Evolutionary conservation across 1,140 invertebrate genomes (phyloP).

Genomic region (Helicoverpa armigera): DNA sequence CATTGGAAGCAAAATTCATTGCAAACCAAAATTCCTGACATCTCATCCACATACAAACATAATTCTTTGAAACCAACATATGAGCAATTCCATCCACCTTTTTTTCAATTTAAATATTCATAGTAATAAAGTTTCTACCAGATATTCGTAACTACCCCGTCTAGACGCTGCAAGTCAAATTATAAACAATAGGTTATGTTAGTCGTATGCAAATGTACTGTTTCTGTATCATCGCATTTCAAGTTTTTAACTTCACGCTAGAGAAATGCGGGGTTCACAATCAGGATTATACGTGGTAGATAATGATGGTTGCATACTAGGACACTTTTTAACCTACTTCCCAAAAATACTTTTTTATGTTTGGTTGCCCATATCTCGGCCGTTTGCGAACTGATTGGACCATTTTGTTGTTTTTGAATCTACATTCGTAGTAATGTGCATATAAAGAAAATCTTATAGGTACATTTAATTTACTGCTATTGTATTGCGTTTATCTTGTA

Average conservation of each 20-base stretch:
- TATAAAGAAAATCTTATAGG: too few relatives aligned
- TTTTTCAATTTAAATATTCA: not conserved
- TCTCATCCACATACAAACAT: not conserved
- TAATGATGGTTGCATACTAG: not conserved
- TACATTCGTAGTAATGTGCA: too few relatives aligned
- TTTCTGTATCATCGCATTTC: slow-evolving; percentile 3
- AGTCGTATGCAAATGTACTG: slow-evolving; percentile 18
- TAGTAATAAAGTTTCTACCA: slow-evolving; percentile 7
- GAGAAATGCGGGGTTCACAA: not conserved
- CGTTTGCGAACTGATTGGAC: too few relatives aligned
- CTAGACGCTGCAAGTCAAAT: slow-evolving; percentile 9
- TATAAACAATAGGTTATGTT: slow-evolving; percentile 12
- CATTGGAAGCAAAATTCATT: too few relatives aligned
- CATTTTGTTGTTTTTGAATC: too few relatives aligned
- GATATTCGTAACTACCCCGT: slow-evolving; percentile 1
- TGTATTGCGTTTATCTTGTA: too few relatives aligned
- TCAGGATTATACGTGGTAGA: not conserved
- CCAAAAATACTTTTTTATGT: too few relatives aligned
- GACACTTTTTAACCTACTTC: not conserved
- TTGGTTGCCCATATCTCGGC: too few relatives aligned
- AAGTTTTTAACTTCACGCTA: slow-evolving; percentile 15
- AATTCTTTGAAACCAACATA: not conserved
- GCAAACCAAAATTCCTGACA: too few relatives aligned
- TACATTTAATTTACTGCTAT: too few relatives aligned
- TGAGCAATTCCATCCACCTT: not conserved